These are phyloP conservation scores for Naja naja DNA, from an alignment of 2,113 vertebrate species.

Conservation along the genomic window DNA sequence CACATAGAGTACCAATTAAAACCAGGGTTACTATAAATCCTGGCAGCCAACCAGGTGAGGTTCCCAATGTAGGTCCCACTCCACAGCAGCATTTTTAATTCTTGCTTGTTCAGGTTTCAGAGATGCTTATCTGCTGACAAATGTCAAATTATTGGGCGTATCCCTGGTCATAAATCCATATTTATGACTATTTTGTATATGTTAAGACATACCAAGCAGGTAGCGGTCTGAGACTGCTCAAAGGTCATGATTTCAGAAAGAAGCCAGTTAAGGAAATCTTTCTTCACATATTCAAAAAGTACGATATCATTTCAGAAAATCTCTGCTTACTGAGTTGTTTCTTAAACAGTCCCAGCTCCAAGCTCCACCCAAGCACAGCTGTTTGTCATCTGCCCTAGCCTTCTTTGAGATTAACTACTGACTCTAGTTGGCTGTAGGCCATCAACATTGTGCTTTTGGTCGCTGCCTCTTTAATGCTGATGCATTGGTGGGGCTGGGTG, in stretches of 20 bases:
- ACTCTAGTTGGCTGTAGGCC: background rate
- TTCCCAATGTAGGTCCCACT: background rate
- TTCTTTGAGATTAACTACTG: background rate
- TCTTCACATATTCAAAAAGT: background rate
- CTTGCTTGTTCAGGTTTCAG: background rate
- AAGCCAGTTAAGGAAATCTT: background rate
- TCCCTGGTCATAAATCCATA: background rate
- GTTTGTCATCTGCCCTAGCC: background rate
- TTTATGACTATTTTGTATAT: background rate
- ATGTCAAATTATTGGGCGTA: background rate
- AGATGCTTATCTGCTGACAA: background rate
- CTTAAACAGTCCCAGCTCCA: background rate
- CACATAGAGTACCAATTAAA: background rate
- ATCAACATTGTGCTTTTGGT: background rate
- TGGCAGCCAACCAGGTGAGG: background rate
- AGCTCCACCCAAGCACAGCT: background rate
- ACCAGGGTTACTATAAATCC: background rate
- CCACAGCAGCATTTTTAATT: background rate
- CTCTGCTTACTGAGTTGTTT: background rate
- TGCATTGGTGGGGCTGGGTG: background rate
- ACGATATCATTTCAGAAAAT: background rate
- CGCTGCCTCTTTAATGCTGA: background rate
- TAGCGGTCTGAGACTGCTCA: background rate
- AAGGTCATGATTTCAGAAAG: background rate
- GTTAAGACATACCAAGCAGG: background rate